A percentile compares a stretch with the other conserved stretches of the same genome.
phyloP scores from a whole-genome alignment of 2,888 invertebrate genomes.

The Ypsolopha scabrella region DNA sequence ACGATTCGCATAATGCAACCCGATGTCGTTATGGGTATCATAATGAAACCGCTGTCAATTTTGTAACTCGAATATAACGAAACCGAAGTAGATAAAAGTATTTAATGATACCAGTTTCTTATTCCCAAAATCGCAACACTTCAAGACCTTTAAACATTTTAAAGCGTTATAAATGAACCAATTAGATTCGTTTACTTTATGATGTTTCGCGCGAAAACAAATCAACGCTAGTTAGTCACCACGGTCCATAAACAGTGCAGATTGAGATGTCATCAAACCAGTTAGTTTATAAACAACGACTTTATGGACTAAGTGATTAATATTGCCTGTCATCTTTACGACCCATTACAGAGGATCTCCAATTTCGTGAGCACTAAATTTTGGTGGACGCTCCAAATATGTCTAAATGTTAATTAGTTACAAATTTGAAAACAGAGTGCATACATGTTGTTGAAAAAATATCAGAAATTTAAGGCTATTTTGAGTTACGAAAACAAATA shows the following conservation, averaged over 20 bases:
- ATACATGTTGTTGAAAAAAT: not conserved
- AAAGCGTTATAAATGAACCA: too few relatives aligned
- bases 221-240: not conserved
- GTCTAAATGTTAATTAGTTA: constrained; percentile 2
- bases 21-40: too few relatives aligned
- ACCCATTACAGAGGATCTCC: constrained; percentile 31
- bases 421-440: not conserved
- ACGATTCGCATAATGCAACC: too few relatives aligned
- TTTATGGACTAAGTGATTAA: constrained; percentile 48
- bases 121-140: too few relatives aligned
- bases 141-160: too few relatives aligned
- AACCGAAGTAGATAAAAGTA: too few relatives aligned
- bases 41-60: too few relatives aligned
- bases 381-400: not conserved
- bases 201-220: too few relatives aligned
- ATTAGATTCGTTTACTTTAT: too few relatives aligned
- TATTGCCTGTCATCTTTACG: constrained; percentile 34
- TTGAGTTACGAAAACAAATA: constrained; percentile 53
- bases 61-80: too few relatives aligned
- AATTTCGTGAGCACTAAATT: constrained; percentile 6
- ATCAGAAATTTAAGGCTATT: not conserved
- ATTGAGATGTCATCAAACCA: constrained; percentile 56
- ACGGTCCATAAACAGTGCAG: constrained; percentile 20
- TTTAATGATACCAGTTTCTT: too few relatives aligned
- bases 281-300: constrained; percentile 50